phyloP scores from a whole-genome alignment of 2,113 vertebrate genomes.

The Panurus biarmicus region DNA sequence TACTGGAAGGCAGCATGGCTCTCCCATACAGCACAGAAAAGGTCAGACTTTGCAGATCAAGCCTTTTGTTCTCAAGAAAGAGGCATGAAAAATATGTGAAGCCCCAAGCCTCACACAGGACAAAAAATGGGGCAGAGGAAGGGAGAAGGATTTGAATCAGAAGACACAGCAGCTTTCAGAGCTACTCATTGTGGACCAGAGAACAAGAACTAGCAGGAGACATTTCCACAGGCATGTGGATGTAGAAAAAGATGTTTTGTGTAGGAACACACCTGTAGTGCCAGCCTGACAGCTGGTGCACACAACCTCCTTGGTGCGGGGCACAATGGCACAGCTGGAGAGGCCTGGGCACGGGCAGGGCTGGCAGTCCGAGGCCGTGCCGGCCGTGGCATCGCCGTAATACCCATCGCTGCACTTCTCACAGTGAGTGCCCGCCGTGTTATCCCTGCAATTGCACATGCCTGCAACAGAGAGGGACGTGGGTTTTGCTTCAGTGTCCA shows the following conservation, averaged over 20 bases:
- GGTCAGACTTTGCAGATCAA: not conserved
- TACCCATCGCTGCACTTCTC: slow-evolving; percentile 89
- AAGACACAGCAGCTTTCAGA: not conserved
- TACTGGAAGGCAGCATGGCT: not conserved
- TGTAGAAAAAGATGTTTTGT: not conserved
- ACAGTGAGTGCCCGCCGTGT: slow-evolving; percentile 86
- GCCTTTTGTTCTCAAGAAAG: not conserved
- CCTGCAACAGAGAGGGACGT: slow-evolving; percentile 53
- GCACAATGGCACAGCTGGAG: slow-evolving; percentile 86
- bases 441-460: slow-evolving; percentile 83
- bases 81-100: not conserved
- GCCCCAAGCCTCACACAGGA: not conserved
- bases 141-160: not conserved
- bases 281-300: slow-evolving; percentile 92
- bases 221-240: fast-evolving
- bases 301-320: slow-evolving; percentile 87
- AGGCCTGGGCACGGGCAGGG: slow-evolving; percentile 85
- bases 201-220: not conserved
- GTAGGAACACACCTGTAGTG: slow-evolving; percentile 80
- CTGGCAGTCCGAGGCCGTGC: slow-evolving; percentile 79
- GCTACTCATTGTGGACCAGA: not conserved
- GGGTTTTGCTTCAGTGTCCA: not conserved
- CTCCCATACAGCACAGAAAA: not conserved
- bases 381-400: slow-evolving; percentile 84
- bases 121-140: not conserved